These are phyloP conservation scores for Petrocephalus zakoni DNA, from an alignment of 2,113 vertebrate genomes.

Conservation along the genomic window DNA sequence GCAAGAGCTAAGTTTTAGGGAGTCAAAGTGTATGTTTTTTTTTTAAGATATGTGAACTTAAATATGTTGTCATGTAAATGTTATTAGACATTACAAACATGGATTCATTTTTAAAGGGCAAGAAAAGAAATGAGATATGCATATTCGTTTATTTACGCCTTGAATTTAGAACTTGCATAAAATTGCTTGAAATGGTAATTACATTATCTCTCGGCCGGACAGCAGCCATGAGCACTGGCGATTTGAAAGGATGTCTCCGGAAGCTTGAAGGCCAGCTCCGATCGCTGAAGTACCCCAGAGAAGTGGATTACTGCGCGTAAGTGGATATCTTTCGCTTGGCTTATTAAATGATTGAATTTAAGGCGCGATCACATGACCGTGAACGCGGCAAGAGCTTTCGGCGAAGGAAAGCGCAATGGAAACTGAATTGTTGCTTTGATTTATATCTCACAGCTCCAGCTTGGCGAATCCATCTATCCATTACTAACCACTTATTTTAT, in stretches of 20 bases:
- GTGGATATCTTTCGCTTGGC: conserved; percentile 17
- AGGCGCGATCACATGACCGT: not conserved
- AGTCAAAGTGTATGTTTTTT: not conserved
- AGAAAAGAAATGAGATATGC: too few species aligned
- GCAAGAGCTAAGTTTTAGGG: not conserved
- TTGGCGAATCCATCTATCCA: not conserved
- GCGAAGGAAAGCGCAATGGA: not conserved
- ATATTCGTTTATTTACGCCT: not conserved
- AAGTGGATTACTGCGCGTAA: conserved; percentile 81
- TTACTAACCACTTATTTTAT: not conserved
- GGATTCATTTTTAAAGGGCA: not conserved
- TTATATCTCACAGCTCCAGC: not conserved
- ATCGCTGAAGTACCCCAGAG: conserved; percentile 70
- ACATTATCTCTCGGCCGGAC: not conserved
- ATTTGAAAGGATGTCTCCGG: conserved; percentile 76
- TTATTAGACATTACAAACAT: not conserved
- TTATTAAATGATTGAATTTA: not conserved
- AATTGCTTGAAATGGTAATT: not conserved
- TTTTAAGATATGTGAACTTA: not conserved
- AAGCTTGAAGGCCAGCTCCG: conserved; percentile 81
- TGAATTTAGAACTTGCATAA: not conserved
- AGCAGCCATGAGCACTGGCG: conserved; percentile 73
- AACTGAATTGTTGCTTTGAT: not conserved
- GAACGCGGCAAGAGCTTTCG: too few species aligned
- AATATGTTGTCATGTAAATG: not conserved